These are phyloP conservation scores for Epizoanthus ramosus DNA, from an alignment of 92 coral and sea anemone species.

Conservation along the genomic window DNA sequence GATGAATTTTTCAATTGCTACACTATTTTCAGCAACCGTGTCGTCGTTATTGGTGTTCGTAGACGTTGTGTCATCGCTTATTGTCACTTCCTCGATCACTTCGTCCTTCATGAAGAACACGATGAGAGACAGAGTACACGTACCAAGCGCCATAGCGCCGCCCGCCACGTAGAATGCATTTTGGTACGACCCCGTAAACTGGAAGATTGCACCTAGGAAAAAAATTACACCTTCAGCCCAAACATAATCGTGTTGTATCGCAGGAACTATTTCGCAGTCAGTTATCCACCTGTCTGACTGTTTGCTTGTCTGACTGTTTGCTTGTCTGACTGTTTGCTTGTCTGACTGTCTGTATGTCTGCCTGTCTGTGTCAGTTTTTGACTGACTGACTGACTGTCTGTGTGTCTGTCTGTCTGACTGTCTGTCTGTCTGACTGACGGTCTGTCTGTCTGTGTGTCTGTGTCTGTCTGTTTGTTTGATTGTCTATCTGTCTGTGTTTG, in stretches of 20 bases:
- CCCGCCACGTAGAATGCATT: conserved; percentile 92
- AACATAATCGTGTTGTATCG: neutral
- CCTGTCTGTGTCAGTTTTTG: too few relatives aligned
- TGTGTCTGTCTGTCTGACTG: neutral
- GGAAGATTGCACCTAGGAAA: conserved; percentile 59
- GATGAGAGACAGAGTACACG: conserved; percentile 65
- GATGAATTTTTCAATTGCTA: conserved; percentile 31
- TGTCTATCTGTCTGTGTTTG: too few relatives aligned
- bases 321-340: neutral
- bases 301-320: neutral
- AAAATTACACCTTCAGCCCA: neutral
- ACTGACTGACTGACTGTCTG: neutral
- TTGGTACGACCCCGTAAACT: conserved; percentile 76
- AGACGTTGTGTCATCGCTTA: conserved; percentile 28
- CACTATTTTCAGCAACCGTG: neutral
- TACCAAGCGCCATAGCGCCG: conserved; percentile 77
- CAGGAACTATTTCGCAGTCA: neutral
- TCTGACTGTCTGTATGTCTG: neutral
- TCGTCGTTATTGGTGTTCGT: conserved; percentile 1
- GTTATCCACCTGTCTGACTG: neutral
- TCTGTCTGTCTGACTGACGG: neutral
- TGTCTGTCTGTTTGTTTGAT: too few relatives aligned
- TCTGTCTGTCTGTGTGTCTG: too few relatives aligned
- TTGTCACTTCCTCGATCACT: conserved; percentile 18
- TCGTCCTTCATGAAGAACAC: conserved; percentile 56